Percentiles rank a stretch among this genome's conserved stretches.
Evolutionary conservation across 2,113 vertebrate species (phyloP).

Genomic region (Oncorhynchus nerka): DNA sequence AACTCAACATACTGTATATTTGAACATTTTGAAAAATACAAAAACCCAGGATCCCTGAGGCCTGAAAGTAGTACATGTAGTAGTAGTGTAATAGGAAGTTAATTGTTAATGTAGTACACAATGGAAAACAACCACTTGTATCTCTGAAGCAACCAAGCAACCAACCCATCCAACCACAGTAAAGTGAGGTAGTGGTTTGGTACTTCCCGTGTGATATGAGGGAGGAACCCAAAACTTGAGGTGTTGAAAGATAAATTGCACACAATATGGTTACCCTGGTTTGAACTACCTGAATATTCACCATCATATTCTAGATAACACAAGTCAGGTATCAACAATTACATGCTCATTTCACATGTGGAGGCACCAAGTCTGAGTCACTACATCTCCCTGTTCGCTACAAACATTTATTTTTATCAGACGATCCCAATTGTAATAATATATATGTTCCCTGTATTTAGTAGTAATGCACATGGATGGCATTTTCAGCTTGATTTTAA

Average conservation of each 20-base stretch:
- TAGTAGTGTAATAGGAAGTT: not conserved
- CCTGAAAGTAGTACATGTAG: too few relatives aligned
- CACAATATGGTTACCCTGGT: not conserved
- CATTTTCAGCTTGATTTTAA: too few relatives aligned
- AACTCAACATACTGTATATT: too few relatives aligned
- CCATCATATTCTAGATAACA: not conserved
- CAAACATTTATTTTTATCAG: too few relatives aligned
- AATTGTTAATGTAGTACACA: not conserved
- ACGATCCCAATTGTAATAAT: too few relatives aligned
- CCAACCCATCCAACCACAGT: not conserved
- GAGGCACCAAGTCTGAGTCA: too few relatives aligned
- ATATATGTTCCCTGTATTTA: too few relatives aligned
- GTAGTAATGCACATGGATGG: too few relatives aligned
- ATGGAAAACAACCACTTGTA: not conserved
- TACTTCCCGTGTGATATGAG: conserved; percentile 9
- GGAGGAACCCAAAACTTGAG: not conserved
- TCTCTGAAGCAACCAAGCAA: not conserved
- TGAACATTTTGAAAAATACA: too few relatives aligned
- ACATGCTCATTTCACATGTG: not conserved
- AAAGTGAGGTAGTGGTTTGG: not conserved
- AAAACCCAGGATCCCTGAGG: too few relatives aligned
- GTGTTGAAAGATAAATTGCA: conserved; percentile 14
- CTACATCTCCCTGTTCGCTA: too few relatives aligned
- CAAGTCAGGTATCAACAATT: not conserved
- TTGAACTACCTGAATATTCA: not conserved